Conservation (phyloP, 2,888 invertebrate species). For the Caenorhabditis sp. region DNA sequence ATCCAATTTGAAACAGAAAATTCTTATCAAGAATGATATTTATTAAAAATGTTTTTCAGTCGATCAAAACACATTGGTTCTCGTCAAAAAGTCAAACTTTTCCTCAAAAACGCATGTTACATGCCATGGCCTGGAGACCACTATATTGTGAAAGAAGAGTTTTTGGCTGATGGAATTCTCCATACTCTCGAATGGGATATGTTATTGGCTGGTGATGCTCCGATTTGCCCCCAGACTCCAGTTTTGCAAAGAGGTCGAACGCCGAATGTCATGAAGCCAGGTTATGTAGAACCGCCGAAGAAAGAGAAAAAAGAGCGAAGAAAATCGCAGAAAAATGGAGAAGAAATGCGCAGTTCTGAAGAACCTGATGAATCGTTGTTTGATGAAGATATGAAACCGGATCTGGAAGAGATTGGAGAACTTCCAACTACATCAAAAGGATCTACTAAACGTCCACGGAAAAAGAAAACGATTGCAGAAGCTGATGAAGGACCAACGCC, state of each 20-base stretch:
- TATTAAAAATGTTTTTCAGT: too few relatives aligned
- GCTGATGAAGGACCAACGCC: neutral
- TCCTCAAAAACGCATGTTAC: slow-evolving; percentile 50
- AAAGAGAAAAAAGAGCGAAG: slow-evolving; percentile 18
- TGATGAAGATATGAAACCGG: slow-evolving; percentile 5
- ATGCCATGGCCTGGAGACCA: slow-evolving; percentile 29
- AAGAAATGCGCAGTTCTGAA: slow-evolving; percentile 13
- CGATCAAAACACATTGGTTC: slow-evolving; percentile 32
- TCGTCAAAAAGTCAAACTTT: slow-evolving; percentile 50
- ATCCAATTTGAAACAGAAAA: too few relatives aligned
- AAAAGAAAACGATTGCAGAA: neutral
- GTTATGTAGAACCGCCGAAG: slow-evolving; percentile 15
- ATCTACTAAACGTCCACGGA: slow-evolving; percentile 7
- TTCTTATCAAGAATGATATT: too few relatives aligned
- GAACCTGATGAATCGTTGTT: neutral
- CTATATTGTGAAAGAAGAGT: slow-evolving; percentile 40
- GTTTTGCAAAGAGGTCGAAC: slow-evolving; percentile 46
- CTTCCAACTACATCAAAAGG: neutral
- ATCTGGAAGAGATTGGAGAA: slow-evolving; percentile 6
- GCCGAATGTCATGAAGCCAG: slow-evolving; percentile 34
- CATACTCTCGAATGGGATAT: slow-evolving; percentile 39
- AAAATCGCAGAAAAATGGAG: slow-evolving; percentile 18
- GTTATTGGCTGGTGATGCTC: slow-evolving; percentile 51
- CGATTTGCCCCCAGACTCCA: slow-evolving; percentile 56
- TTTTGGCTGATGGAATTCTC: slow-evolving; percentile 30